Conservation (phyloP, 1,140 invertebrate species). For the Leptinotarsa lineolata region DNA sequence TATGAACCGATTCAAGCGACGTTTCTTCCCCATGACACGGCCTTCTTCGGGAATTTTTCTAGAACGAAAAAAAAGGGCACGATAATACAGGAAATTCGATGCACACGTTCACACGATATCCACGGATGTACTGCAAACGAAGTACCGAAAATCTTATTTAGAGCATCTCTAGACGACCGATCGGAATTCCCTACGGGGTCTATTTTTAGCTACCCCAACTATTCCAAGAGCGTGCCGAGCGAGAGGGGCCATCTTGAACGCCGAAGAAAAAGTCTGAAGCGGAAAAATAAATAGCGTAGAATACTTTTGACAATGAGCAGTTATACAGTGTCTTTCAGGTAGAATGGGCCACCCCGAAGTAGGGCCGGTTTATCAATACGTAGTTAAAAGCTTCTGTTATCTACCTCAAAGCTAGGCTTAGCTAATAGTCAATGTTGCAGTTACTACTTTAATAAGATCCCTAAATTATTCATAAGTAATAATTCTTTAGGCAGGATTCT, state of each 20-base stretch:
- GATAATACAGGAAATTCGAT: too few species aligned
- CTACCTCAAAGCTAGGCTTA: too few species aligned
- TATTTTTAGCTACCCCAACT: conserved; percentile 38
- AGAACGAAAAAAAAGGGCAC: background rate
- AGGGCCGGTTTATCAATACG: too few species aligned
- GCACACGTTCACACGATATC: background rate
- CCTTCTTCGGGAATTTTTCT: background rate
- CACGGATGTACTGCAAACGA: background rate
- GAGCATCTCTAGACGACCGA: conserved; percentile 26
- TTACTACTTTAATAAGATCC: too few species aligned
- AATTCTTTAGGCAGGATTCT: too few species aligned
- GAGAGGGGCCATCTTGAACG: background rate
- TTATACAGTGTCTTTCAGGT: too few species aligned
- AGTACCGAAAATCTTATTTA: conserved; percentile 14
- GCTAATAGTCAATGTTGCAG: too few species aligned
- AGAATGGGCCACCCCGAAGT: too few species aligned
- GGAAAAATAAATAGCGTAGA: too few species aligned
- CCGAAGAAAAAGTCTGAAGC: background rate
- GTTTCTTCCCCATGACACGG: conserved; percentile 39
- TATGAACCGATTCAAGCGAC: conserved; percentile 43
- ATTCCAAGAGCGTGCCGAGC: background rate
- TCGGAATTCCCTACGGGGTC: conserved; percentile 39
- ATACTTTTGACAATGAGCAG: too few species aligned
- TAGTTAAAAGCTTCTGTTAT: too few species aligned
- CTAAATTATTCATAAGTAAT: too few species aligned